Base-by-base conservation (phyloP, 1,140 invertebrate genomes). In the Physella acuta region DNA sequence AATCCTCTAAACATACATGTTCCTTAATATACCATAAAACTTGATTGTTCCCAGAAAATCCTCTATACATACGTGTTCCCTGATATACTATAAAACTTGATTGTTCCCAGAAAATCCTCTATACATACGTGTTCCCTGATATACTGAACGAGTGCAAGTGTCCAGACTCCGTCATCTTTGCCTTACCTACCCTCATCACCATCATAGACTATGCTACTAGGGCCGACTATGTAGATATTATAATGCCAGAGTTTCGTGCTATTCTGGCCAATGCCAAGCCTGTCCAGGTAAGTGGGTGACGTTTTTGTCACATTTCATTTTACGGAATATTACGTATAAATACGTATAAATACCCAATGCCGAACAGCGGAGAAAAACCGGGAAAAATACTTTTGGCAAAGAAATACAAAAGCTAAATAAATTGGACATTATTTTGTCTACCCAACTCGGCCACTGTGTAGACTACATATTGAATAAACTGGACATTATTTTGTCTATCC, bases 21-120 rank as follows among this genome's bases (percentile, higher is more conserved):
- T n/a, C n/a, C n/a, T n/a, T n/a, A n/a, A n/a, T n/a, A n/a, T n/a
- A n/a, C n/a, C n/a, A n/a, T n/a, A n/a, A n/a, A n/a, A n/a, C n/a
- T n/a, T n/a, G n/a, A n/a, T n/a, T n/a, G n/a, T n/a, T n/a, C n/a
- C n/a, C n/a, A n/a, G n/a, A n/a, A n/a, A n/a, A n/a, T n/a, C n/a
- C 94, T 94, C 90, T 97, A 95, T 86, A 92, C 94, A 83, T 93
- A 95, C 81, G 90, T 97, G 33, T 95, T 95, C 91, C 94, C 94
- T 26, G 91, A 90, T 79, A 86, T 98, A 58, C 90, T 93, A n/a
- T n/a, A n/a, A n/a, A n/a, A n/a, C n/a, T n/a, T n/a, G n/a, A n/a
- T n/a, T n/a, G n/a, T 11, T 87, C 88, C 51, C 87, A 98, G 95
- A 97, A 97, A 93, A 86, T 98, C 24, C 94, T 94, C 90, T 97